A percentile compares a stretch with the other conserved stretches of the same genome.
phyloP scores from a whole-genome alignment of 2,113 vertebrate species.

The Natator depressus region DNA sequence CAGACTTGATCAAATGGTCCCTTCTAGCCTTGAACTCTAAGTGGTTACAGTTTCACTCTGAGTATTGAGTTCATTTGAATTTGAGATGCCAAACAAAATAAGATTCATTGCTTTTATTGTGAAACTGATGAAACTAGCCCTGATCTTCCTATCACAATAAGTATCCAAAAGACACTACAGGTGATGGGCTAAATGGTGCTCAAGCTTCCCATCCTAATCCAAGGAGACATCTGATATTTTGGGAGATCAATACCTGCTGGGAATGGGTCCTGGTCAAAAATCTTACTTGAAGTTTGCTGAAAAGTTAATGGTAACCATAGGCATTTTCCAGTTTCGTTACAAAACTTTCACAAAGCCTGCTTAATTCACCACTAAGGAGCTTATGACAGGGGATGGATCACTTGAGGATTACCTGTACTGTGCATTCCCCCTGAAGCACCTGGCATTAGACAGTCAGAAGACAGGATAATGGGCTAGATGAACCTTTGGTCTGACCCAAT shows the following conservation, averaged over 20 bases:
- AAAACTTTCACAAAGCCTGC: background rate
- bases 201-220: background rate
- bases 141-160: background rate
- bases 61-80: background rate
- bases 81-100: background rate
- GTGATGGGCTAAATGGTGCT: background rate
- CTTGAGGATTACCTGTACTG: no score
- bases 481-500: no score
- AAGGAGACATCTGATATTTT: background rate
- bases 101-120: background rate
- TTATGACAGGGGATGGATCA: no score
- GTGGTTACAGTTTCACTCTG: background rate
- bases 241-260: background rate
- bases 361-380: no score
- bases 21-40: background rate
- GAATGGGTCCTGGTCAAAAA: background rate
- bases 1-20: conserved; percentile 9
- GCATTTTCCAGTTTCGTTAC: background rate
- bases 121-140: no score
- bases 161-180: background rate
- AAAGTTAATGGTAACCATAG: background rate
- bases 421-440: no score
- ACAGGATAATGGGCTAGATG: no score
- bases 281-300: background rate
- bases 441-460: no score